Evolutionary conservation across 1,140 invertebrate species (phyloP).

Genomic region (Druon quercuslanigerum): DNA sequence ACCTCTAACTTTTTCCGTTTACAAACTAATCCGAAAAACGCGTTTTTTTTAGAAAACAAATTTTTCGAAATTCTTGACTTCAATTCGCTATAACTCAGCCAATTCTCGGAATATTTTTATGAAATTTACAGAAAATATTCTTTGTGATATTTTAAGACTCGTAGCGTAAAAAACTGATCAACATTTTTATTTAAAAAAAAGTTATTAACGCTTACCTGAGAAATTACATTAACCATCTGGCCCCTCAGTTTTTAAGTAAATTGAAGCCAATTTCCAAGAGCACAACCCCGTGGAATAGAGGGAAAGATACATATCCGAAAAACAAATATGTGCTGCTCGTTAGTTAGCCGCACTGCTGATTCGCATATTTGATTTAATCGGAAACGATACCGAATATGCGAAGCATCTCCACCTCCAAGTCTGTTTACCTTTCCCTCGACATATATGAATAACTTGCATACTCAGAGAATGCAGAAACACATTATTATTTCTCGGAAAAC

Average conservation of each 20-base stretch:
- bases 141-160: too few species aligned
- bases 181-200: too few species aligned
- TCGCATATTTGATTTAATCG: constrained; percentile 30
- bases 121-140: too few species aligned
- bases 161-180: too few species aligned
- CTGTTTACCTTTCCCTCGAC: constrained; percentile 7
- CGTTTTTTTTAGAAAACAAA: too few species aligned
- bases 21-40: too few species aligned
- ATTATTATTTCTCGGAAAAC: neutral
- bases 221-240: too few species aligned
- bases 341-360: constrained; percentile 12
- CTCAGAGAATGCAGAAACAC: neutral
- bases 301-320: neutral
- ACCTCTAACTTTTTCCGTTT: too few species aligned
- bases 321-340: constrained; percentile 11
- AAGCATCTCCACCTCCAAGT: constrained; percentile 22
- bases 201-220: too few species aligned
- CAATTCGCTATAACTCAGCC: too few species aligned
- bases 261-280: neutral
- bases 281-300: neutral
- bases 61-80: too few species aligned
- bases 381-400: constrained; percentile 23
- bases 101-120: too few species aligned
- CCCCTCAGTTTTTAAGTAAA: neutral
- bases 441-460: neutral